Evolutionary conservation across 2,797 vertebrate genomes (phyloP).

Genomic region (Sciurus vulgaris): DNA sequence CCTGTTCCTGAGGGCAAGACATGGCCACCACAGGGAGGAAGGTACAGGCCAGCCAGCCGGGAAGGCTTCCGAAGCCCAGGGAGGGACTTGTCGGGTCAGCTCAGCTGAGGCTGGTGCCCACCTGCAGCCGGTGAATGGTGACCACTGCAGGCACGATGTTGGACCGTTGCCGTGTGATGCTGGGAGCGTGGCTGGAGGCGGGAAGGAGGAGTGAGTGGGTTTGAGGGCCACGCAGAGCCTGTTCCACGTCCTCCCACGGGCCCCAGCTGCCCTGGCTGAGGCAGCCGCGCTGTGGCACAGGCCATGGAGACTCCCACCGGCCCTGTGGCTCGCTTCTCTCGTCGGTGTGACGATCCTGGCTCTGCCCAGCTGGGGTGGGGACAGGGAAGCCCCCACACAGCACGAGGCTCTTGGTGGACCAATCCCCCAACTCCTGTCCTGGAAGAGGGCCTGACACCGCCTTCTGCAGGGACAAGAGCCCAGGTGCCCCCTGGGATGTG

Average conservation of each 20-base stretch:
- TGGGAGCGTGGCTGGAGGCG: background rate
- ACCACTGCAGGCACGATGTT: background rate
- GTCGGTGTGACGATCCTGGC: background rate
- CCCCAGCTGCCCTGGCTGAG: background rate
- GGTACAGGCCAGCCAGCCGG: background rate
- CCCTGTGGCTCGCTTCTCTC: background rate
- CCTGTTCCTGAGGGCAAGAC: background rate
- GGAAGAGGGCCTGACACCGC: no score
- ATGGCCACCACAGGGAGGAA: background rate
- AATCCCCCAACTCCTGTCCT: background rate
- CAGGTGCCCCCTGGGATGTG: background rate
- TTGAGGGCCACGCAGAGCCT: background rate
- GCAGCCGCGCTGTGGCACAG: rapidly evolving
- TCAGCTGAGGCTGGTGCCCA: background rate
- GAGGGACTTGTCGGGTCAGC: background rate
- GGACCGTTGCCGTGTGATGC: background rate
- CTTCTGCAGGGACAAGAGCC: background rate
- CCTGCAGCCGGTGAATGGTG: background rate
- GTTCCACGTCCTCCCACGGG: background rate
- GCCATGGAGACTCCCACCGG: rapidly evolving
- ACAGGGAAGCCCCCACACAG: no score
- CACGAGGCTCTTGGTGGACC: rapidly evolving
- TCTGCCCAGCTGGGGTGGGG: no score
- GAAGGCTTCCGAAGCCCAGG: background rate
- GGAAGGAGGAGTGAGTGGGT: background rate